Evolutionary conservation across 2,797 vertebrate species (phyloP), one percentile per base, ranked within the genome.

Genomic region (Helicolenus hilgendorfi): DNA sequence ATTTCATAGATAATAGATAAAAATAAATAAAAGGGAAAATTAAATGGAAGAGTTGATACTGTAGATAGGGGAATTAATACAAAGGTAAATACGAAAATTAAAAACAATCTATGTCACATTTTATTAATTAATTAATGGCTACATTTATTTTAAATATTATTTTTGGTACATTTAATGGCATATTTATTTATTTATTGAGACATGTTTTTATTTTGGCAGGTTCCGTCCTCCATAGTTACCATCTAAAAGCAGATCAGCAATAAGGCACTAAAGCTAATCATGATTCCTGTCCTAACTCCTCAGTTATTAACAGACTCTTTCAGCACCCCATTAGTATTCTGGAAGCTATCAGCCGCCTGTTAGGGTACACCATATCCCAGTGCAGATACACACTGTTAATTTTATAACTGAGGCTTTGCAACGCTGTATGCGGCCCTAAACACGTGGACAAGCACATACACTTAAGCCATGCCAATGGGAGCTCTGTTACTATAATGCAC

Each of bases 401-500:
- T 90, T 91, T 92, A 89, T 89, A 91, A 84, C 74, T 15, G 26
- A 72, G 77, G 75, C 79, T 92, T 91, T 79, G 56, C 78, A 79
- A 72, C 79, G 75, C 67, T 84, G 84, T 31, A 70, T 36, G 63
- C 31, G 60, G 55, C 77, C 29, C 81, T 91, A 63, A 89, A 88
- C 83, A 84, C 33, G 56, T 70, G 26, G 26, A 60, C 20, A 56
- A 69, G 11, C 31, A 56, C 89, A 92, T 64, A 77, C 45, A 69
- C 70, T 67, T 36, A 53, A 64, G 5, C n/a, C 36, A 31, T 38
- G 35, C 31, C 36, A 71, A 38, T 8, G 27, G 67, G 63, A 59
- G 45, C 71, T 83, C 31, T 77, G 71, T 80, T 78, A 69, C 35
- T 64, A 10, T 64, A 33, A 68, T 35, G 63, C 11, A 3, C 73